Evolutionary conservation across 2,888 invertebrate species (phyloP), one percentile per base, ranked within the genome.

Genomic region (Sceliomorpha sp.): DNA sequence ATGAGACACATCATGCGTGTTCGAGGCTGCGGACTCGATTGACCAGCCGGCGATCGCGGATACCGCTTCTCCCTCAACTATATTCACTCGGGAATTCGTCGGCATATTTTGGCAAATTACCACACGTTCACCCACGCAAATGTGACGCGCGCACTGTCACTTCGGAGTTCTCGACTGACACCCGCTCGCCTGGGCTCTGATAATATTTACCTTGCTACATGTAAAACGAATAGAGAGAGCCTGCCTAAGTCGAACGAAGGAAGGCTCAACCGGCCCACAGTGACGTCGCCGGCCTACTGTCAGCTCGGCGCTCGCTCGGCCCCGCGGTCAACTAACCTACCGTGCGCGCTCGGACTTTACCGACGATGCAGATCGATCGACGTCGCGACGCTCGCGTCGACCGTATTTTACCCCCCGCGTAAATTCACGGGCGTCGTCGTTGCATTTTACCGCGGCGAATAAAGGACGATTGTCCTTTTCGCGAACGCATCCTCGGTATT

Each of bases 221-320:
- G 87, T 86, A 86, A 87, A 87, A 85, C 82, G 86, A 85, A 84
- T 86, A 83, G 81, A 80, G 68, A 77, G 85, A 87, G 87, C 87
- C 87, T 86, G 87, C 84, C 86, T 81, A 83, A 85, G 84, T 85
- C 83, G 84, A 84, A 84, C 66, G 83, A 83, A 84, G 82, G 84
- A 85, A 87, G 86, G 87, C 88, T 85, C 88, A 88, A 89, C 89
- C 89, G 89, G 89, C 89, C 89, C 88, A 88, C 88, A 88, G 89
- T 89, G 89, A 89, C 89, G 89, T 89, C 89, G 89, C 89, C 90
- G 89, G 89, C 89, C 89, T 89, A 89, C 89, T 89, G 89, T 89
- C 89, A 89, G 89, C 87, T 84, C 88, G 83, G 82, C 85, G 82
- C 53, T 53, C 88, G 86, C 89, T 88, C 88, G 87, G 88, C 87